A percentile compares a stretch with the other conserved stretches of the same genome.
phyloP scores from a whole-genome alignment of 2,797 vertebrate genomes.

The Erithacus rubecula region DNA sequence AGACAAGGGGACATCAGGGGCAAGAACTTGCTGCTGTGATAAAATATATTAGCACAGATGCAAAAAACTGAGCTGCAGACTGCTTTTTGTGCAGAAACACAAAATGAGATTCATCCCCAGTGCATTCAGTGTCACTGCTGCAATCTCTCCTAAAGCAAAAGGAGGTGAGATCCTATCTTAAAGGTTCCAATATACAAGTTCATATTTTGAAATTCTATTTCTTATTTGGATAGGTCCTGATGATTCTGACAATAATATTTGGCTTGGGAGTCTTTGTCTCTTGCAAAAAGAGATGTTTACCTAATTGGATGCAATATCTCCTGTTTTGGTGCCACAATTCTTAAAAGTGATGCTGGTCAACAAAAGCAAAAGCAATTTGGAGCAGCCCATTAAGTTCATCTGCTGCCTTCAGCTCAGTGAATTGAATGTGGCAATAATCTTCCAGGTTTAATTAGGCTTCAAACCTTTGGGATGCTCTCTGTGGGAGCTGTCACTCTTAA shows the following conservation, averaged over 20 bases:
- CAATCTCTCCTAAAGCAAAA: background rate
- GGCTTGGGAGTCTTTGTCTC: background rate
- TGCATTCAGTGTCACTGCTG: background rate
- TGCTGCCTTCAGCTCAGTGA: background rate
- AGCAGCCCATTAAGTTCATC: background rate
- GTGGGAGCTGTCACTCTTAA: background rate
- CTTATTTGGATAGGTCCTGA: background rate
- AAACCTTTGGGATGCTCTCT: background rate
- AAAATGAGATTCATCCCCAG: background rate
- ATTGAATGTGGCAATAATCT: background rate
- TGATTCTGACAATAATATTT: background rate
- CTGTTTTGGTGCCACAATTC: background rate
- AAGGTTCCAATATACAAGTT: background rate
- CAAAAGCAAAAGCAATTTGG: background rate
- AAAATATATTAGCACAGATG: background rate
- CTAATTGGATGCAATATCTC: background rate
- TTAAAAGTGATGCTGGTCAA: background rate
- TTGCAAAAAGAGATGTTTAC: background rate
- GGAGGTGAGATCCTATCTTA: background rate
- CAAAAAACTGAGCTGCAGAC: background rate
- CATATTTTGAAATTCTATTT: background rate
- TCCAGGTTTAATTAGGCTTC: constrained; percentile 23
- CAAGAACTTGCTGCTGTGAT: background rate
- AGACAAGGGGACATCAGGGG: background rate
- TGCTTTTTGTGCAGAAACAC: background rate